Conservation (phyloP, 2,888 invertebrate species). For the Zelleria hepariella region DNA sequence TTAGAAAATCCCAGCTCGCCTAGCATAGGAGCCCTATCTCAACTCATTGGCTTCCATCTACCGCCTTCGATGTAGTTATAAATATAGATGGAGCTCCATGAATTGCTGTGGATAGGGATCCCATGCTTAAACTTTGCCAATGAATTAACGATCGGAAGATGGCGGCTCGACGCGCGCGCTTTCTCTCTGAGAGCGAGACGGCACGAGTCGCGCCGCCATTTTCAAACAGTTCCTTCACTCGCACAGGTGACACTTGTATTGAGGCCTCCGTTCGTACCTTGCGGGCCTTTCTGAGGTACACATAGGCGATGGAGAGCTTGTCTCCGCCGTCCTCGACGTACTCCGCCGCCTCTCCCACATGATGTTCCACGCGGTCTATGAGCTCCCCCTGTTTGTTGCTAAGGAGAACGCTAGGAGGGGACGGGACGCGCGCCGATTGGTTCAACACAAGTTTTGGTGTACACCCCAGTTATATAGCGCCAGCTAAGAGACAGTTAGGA, state of each 20-base stretch:
- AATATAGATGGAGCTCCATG: too few species aligned
- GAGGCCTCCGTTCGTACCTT: conserved; percentile 75
- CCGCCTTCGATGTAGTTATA: too few species aligned
- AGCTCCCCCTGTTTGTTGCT: conserved; percentile 86
- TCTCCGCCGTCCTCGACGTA: conserved; percentile 85
- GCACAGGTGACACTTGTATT: conserved; percentile 8
- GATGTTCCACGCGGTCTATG: conserved; percentile 94
- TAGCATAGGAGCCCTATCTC: too few species aligned
- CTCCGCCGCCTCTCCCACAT: conserved; percentile 88
- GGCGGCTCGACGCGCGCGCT: too few species aligned
- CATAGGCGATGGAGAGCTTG: conserved; percentile 83
- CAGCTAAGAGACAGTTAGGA: conserved; percentile 16
- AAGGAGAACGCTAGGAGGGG: conserved; percentile 55
- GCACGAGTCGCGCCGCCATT: too few species aligned
- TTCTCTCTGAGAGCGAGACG: too few species aligned
- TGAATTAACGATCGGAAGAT: too few species aligned
- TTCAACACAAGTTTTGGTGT: conserved; percentile 50
- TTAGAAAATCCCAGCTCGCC: too few species aligned
- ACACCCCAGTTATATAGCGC: conserved; percentile 36
- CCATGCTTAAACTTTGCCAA: too few species aligned
- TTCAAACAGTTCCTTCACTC: too few species aligned
- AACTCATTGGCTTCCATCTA: too few species aligned
- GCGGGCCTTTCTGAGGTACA: conserved; percentile 89
- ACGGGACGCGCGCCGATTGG: conserved; percentile 58
- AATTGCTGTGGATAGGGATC: too few species aligned